Evolutionary conservation across 2,797 vertebrate species (phyloP).

Genomic region (Acanthis flammea): DNA sequence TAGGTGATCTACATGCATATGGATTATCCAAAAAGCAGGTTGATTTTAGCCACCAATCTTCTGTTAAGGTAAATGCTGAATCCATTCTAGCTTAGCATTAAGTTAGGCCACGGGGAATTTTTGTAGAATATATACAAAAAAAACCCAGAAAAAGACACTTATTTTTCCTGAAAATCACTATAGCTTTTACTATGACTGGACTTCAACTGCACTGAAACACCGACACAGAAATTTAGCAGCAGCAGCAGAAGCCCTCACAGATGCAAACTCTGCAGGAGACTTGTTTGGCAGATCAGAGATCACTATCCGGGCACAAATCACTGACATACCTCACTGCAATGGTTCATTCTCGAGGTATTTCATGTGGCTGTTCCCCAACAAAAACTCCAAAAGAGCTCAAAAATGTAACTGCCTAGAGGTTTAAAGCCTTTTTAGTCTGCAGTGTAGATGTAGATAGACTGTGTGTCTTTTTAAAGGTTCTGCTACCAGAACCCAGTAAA

Average conservation of each 20-base stretch:
- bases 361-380: not conserved
- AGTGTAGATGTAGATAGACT: accelerated
- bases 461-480: not conserved
- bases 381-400: not conserved
- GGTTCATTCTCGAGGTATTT: not conserved
- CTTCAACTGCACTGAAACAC: not conserved
- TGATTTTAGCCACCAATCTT: not conserved
- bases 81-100: not conserved
- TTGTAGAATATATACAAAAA: not conserved
- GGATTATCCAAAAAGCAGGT: not conserved
- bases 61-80: not conserved
- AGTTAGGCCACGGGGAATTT: not conserved
- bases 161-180: not conserved
- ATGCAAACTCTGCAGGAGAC: not conserved
- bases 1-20: not conserved
- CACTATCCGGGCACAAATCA: not conserved
- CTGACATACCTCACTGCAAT: not conserved
- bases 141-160: not conserved
- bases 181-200: not conserved
- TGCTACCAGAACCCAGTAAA: not conserved
- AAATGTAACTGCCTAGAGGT: not conserved
- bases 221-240: not conserved
- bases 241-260: not conserved
- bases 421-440: not conserved
- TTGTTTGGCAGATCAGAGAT: not conserved